A percentile compares a stretch with the other conserved stretches of the same genome.
These are phyloP conservation scores for Proterorhinus semilunaris DNA, from an alignment of 2,113 vertebrate genomes.

Conservation along the genomic window DNA sequence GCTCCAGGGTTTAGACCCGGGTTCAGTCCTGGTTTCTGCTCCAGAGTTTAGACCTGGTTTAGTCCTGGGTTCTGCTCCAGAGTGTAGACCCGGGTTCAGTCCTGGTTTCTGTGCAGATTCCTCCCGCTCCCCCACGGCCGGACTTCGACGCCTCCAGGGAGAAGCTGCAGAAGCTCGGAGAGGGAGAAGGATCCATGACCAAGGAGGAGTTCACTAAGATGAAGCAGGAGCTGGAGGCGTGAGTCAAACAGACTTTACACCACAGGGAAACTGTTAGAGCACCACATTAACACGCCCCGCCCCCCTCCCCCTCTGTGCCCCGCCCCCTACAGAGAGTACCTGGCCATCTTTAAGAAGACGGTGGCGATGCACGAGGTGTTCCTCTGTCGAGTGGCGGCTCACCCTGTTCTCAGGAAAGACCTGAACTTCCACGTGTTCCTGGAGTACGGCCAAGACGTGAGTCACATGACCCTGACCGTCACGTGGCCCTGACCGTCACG, in stretches of 20 bases:
- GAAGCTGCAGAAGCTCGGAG: conserved; percentile 97
- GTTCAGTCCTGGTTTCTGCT: neutral
- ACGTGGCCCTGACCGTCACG: neutral
- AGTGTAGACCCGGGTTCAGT: neutral
- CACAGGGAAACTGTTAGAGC: too few species aligned
- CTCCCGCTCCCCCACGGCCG: conserved; percentile 93
- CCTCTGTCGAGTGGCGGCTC: conserved; percentile 95
- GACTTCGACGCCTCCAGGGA: conserved; percentile 98
- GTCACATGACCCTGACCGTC: conserved; percentile 55
- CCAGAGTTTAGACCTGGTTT: too few species aligned
- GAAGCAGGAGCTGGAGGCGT: conserved; percentile 99
- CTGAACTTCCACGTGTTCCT: conserved; percentile 99
- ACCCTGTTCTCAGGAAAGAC: conserved; percentile 96
- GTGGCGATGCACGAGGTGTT: conserved; percentile 99
- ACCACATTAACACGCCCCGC: neutral
- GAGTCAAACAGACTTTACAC: conserved; percentile 46
- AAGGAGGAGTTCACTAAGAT: conserved; percentile 99
- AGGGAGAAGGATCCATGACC: conserved; percentile 98
- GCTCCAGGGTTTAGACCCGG: too few species aligned
- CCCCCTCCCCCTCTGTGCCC: neutral
- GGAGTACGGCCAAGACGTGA: conserved; percentile 99
- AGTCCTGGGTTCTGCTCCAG: neutral
- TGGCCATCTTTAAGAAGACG: conserved; percentile 99
- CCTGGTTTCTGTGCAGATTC: conserved; percentile 80
- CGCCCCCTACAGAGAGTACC: conserved; percentile 83